These are phyloP conservation scores for Lithophane semibrunnea DNA, from an alignment of 2,888 invertebrate species.

Conservation along the genomic window DNA sequence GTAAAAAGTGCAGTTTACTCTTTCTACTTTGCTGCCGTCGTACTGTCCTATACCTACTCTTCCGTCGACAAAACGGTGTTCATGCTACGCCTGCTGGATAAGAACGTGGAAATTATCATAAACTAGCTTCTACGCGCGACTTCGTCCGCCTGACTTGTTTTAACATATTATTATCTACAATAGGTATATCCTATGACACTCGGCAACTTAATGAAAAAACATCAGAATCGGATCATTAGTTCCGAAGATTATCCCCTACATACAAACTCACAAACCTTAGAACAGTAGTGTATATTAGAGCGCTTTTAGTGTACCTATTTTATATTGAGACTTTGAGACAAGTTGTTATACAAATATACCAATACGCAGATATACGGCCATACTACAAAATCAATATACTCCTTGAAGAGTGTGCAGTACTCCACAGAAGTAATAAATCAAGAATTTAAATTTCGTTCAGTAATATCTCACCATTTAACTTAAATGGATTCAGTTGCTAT, in stretches of 20 bases:
- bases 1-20: no score
- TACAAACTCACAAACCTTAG: neutral
- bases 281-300: neutral
- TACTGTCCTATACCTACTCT: no score
- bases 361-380: neutral
- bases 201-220: neutral
- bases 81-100: no score
- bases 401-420: neutral
- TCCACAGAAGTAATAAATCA: neutral
- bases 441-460: conserved; percentile 11
- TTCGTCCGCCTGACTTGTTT: no score
- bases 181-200: neutral
- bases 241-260: neutral
- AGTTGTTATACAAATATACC: no score
- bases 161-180: neutral
- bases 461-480: conserved; percentile 29
- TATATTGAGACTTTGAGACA: no score
- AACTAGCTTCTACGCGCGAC: neutral
- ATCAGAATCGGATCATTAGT: neutral
- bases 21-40: no score
- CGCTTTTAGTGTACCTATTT: neutral
- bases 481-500: conserved; percentile 27
- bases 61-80: no score
- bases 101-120: neutral
- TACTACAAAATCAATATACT: neutral